These are phyloP conservation scores for Holothuria glaberrima DNA, from an alignment of 35 echinoderm and acorn worm genomes.

Conservation along the genomic window DNA sequence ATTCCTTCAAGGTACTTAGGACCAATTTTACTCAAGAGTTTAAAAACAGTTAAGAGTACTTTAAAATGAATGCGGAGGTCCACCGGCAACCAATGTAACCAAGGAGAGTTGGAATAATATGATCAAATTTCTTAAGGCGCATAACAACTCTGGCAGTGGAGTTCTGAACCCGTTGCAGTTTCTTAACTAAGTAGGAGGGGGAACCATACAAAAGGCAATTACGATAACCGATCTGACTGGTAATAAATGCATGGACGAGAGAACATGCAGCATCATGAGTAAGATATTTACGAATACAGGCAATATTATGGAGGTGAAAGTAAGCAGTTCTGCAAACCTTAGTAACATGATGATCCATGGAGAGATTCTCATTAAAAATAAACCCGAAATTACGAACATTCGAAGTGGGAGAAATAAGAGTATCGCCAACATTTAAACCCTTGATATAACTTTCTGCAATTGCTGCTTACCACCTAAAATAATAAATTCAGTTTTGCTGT, in stretches of 20 bases:
- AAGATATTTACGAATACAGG: neutral
- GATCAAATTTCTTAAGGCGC: too few relatives aligned
- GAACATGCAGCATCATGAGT: slow-evolving; percentile 32
- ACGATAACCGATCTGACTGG: slow-evolving; percentile 5
- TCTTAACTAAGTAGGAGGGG: neutral
- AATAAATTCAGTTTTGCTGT: too few relatives aligned
- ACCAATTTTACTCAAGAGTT: too few relatives aligned
- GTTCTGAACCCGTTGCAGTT: neutral
- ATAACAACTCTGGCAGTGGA: neutral
- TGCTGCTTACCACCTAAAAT: neutral
- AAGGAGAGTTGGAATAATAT: too few relatives aligned
- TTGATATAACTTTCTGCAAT: slow-evolving; percentile 6
- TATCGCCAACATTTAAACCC: neutral
- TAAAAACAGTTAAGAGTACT: too few relatives aligned
- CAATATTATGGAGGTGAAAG: slow-evolving; percentile 32
- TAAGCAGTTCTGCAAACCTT: slow-evolving; percentile 10
- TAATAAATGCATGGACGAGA: slow-evolving; percentile 13
- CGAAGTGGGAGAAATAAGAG: neutral
- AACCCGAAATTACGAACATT: slow-evolving; percentile 2
- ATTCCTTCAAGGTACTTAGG: too few relatives aligned
- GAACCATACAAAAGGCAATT: slow-evolving; percentile 27
- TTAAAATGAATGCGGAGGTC: too few relatives aligned
- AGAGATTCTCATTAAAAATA: slow-evolving; percentile 29
- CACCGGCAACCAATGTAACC: too few relatives aligned
- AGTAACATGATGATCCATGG: neutral